A percentile compares a stretch with the other conserved stretches of the same genome.
Evolutionary conservation across 1,140 invertebrate species (phyloP).

Genomic region (Hypsibius dujardini): DNA sequence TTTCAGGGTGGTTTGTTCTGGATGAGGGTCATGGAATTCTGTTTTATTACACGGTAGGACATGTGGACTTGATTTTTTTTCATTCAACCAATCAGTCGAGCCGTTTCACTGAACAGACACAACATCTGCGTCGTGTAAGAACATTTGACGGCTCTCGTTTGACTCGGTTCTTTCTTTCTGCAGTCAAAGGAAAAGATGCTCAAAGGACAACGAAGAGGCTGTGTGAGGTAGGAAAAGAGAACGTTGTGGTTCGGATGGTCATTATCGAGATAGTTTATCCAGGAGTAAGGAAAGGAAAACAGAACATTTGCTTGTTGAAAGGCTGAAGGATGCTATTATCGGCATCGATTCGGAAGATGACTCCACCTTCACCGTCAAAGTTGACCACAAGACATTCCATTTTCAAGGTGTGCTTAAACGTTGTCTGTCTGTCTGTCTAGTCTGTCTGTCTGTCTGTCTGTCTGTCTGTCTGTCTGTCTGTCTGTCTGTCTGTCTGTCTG

Average conservation of each 20-base stretch:
- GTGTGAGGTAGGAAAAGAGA: conserved; percentile 45
- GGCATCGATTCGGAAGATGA: conserved; percentile 98
- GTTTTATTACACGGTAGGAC: conserved; percentile 77
- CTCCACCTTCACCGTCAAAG: conserved; percentile 94
- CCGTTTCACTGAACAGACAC: too few species aligned
- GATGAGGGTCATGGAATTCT: conserved; percentile 83
- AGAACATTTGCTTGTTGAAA: neutral
- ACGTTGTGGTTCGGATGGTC: conserved; percentile 14
- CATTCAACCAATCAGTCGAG: too few species aligned
- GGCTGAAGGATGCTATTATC: conserved; percentile 61
- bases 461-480: too few species aligned
- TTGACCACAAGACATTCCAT: conserved; percentile 96
- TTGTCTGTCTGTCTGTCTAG: too few species aligned
- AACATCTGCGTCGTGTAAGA: too few species aligned
- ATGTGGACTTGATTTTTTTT: too few species aligned
- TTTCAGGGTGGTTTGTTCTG: conserved; percentile 68
- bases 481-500: too few species aligned
- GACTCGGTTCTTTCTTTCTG: conserved; percentile 32
- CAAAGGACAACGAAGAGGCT: conserved; percentile 78
- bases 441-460: too few species aligned
- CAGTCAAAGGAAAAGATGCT: conserved; percentile 98
- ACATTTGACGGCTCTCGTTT: too few species aligned
- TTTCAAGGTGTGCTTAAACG: conserved; percentile 49
- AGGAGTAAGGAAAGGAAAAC: too few species aligned
- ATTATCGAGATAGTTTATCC: too few species aligned